Conservation (phyloP, 2,113 vertebrate species). For the Tringa solitaria region DNA sequence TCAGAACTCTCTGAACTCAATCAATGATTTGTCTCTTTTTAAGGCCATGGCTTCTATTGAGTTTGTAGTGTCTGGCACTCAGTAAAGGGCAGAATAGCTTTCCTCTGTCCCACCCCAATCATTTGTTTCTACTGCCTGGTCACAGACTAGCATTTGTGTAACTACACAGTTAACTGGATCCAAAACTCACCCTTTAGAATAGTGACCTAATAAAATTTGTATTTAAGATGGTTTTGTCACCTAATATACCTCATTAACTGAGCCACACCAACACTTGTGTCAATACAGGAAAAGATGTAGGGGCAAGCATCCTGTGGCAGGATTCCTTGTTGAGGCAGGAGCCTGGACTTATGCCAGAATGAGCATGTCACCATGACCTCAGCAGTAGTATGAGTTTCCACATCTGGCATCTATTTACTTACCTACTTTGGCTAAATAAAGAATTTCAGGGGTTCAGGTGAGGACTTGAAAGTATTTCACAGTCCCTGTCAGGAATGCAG, state of each 20-base stretch:
- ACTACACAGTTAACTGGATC: background rate
- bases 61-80: background rate
- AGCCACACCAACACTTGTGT: background rate
- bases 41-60: background rate
- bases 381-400: background rate
- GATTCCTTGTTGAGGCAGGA: background rate
- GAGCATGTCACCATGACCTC: background rate
- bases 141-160: background rate
- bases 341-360: background rate
- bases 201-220: background rate
- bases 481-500: background rate
- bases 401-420: background rate
- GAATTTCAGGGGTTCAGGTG: background rate
- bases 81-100: background rate
- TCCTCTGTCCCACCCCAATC: background rate
- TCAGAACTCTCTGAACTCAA: background rate
- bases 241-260: background rate
- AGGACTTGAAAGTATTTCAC: slow-evolving; percentile 29
- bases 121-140: background rate
- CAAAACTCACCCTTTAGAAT: background rate
- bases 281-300: background rate
- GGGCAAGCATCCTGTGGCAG: background rate
- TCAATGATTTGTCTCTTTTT: background rate
- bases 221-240: background rate
- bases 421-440: slow-evolving; percentile 19